Conservation (phyloP, 1,140 invertebrate species). For the Drosophila carrolli region DNA sequence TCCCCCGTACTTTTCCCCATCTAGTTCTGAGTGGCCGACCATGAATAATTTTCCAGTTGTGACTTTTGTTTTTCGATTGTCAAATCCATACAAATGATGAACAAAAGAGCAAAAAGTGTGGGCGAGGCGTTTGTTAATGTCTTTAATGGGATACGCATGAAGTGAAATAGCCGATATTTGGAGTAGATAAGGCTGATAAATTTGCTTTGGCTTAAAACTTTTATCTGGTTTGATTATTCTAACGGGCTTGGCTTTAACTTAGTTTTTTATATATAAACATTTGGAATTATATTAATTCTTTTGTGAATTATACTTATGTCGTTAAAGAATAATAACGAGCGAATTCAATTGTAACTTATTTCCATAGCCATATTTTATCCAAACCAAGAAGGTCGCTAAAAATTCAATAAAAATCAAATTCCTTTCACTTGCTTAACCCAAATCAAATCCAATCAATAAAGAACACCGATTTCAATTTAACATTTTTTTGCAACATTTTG, state of each 20-base stretch:
- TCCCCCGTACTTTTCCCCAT: slow-evolving; percentile 10
- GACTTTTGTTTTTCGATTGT: slow-evolving; percentile 54
- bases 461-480: slow-evolving; percentile 33
- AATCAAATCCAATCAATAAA: slow-evolving; percentile 42
- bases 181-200: neutral
- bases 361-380: neutral
- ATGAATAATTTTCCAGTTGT: slow-evolving; percentile 75
- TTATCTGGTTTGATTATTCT: too few species aligned
- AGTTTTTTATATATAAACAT: neutral
- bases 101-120: slow-evolving; percentile 36
- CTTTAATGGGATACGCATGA: slow-evolving; percentile 26
- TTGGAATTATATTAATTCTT: too few species aligned
- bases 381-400: neutral
- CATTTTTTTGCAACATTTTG: slow-evolving; percentile 9
- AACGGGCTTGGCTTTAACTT: neutral
- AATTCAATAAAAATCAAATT: slow-evolving; percentile 38
- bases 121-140: slow-evolving; percentile 33
- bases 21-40: slow-evolving; percentile 58
- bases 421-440: slow-evolving; percentile 38
- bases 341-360: too few species aligned
- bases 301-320: too few species aligned
- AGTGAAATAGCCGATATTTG: slow-evolving; percentile 6
- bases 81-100: slow-evolving; percentile 52
- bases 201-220: too few species aligned
- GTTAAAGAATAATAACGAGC: too few species aligned